Conservation (phyloP, 2,797 vertebrate species). For the Pampus argenteus region DNA sequence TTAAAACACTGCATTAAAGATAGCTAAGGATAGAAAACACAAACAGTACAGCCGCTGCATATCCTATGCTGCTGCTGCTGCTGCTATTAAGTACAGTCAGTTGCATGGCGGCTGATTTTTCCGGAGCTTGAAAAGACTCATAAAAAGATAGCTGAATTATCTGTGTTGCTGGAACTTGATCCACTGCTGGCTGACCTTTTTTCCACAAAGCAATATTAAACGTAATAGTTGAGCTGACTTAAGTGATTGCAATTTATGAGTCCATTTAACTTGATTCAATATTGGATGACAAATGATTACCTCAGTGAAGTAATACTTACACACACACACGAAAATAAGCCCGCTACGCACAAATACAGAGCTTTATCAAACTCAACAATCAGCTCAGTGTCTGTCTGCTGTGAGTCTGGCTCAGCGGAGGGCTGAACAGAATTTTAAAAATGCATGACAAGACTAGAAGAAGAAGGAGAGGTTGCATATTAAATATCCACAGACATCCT, state of each 20-base stretch:
- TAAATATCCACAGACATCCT: slow-evolving; percentile 55
- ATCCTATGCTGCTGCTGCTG: slow-evolving; percentile 37
- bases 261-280: slow-evolving; percentile 78
- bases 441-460: slow-evolving; percentile 61
- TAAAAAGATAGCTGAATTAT: slow-evolving; percentile 71
- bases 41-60: slow-evolving; percentile 53
- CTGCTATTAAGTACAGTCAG: slow-evolving; percentile 53
- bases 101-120: slow-evolving; percentile 55
- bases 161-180: slow-evolving; percentile 66
- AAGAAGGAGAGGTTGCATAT: slow-evolving; percentile 52
- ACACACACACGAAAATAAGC: slow-evolving; percentile 60
- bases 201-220: slow-evolving; percentile 76
- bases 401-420: slow-evolving; percentile 59
- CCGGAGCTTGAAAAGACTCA: slow-evolving; percentile 61
- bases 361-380: slow-evolving; percentile 75
- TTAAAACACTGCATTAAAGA: slow-evolving; percentile 74
- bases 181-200: slow-evolving; percentile 76
- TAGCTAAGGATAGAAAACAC: slow-evolving; percentile 63
- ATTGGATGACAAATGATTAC: slow-evolving; percentile 76
- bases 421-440: slow-evolving; percentile 73
- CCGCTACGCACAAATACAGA: slow-evolving; percentile 36
- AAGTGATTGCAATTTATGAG: slow-evolving; percentile 81
- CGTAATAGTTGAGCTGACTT: slow-evolving; percentile 69
- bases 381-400: slow-evolving; percentile 70
- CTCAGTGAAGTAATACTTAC: slow-evolving; percentile 63